Conservation (phyloP, 2,888 invertebrate genomes). For the Cosmopolites sordidus region DNA sequence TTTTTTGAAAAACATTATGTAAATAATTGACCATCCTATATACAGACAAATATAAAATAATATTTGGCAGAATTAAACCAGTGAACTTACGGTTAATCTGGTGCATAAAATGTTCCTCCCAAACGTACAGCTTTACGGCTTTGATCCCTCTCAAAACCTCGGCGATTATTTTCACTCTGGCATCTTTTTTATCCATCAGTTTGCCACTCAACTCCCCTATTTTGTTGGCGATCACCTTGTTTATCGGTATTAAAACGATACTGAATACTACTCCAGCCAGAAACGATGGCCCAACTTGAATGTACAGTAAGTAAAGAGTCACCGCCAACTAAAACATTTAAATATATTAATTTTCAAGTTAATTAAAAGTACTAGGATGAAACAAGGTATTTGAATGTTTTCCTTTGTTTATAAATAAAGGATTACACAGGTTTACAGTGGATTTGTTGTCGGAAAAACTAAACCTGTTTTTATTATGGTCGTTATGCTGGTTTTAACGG, state of each 20-base stretch:
- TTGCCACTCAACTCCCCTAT: slow-evolving; percentile 81
- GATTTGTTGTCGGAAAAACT: no score
- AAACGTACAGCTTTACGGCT: slow-evolving; percentile 86
- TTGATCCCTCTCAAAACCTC: slow-evolving; percentile 85
- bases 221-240: slow-evolving; percentile 82
- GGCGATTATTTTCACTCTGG: slow-evolving; percentile 78
- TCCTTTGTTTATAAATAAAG: no score
- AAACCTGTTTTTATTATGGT: no score
- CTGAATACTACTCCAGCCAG: slow-evolving; percentile 86
- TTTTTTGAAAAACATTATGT: no score
- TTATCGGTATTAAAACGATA: slow-evolving; percentile 85
- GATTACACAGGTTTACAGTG: no score
- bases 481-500: no score
- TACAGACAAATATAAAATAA: no score
- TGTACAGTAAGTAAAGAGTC: slow-evolving; percentile 77
- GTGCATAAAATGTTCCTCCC: slow-evolving; percentile 83
- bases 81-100: slow-evolving; percentile 63
- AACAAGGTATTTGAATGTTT: no score
- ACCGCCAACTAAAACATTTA: slow-evolving; percentile 71
- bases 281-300: slow-evolving; percentile 87
- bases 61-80: no score
- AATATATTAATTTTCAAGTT: no score
- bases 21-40: no score
- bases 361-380: no score
- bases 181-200: slow-evolving; percentile 89